Evolutionary conservation across 1,140 invertebrate species (phyloP), one percentile per base, ranked within the genome.

Genomic region (Chrysomallon squamiferum): DNA sequence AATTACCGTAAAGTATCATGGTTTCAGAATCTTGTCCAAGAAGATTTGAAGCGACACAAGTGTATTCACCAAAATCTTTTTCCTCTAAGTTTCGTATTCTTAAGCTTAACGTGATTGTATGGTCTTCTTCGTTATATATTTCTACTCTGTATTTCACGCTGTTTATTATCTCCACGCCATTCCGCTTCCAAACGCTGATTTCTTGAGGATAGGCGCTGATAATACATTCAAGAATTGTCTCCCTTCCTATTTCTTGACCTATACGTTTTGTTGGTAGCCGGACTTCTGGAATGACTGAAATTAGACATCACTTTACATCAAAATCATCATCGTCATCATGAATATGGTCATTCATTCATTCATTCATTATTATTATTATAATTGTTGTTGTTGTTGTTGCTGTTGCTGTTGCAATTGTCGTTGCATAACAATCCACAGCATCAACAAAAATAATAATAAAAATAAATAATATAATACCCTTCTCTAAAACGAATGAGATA

Each of bases 171-270:
- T 76, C 65, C 29, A 70, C 0, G 1, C 93, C 92, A 3, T 88
- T 86, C 49, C 89, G 87, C 77, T 94, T 92, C 95, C 96, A 97
- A 74, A 93, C 93, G 62, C 90, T 89, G 2, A 95, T 88, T 0
- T 93, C 91, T 72, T 93, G 91, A 0, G 95, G 95, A 83, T 91
- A 96, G 0, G 94, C 94, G 84, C 96, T 95, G 0, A 95, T 90
- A 79, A 93, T 90, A 77, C 95, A 97, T 83, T 95, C 92, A 1
- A 96, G 84, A 20, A 90, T 88, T 59, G 91, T 85, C 58, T 82
- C 75, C 47, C 74, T 76, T 22, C 80, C 81, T 7, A 66, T 25
- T 22, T 54, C 63, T 59, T 85, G 82, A 0, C 80, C 78, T 30
- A 84, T 78, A 30, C 77, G 57, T 57, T 63, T 71, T 43, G 76